A percentile compares a stretch with the other conserved stretches of the same genome.
Evolutionary conservation across 2,113 vertebrate species (phyloP).

Genomic region (Enhydra lutris): DNA sequence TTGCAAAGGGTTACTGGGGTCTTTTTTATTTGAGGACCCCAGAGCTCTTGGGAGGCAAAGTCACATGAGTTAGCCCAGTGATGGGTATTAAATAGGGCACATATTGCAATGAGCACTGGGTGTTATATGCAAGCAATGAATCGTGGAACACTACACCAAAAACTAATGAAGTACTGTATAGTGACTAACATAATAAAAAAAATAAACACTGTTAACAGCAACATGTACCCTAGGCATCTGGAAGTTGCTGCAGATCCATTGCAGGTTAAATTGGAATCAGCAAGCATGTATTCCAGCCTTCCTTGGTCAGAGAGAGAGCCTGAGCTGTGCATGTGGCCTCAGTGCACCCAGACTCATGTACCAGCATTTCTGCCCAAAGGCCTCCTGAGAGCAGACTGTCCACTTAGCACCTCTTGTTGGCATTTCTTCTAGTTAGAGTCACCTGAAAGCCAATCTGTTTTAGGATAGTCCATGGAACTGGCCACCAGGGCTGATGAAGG

Average conservation of each 20-base stretch:
- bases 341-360: not conserved
- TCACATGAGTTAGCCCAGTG: not conserved
- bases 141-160: too few relatives aligned
- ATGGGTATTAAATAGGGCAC: too few relatives aligned
- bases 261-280: not conserved
- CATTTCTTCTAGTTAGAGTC: not conserved
- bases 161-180: too few relatives aligned
- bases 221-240: not conserved
- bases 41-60: not conserved
- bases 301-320: not conserved
- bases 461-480: not conserved
- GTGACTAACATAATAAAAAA: too few relatives aligned
- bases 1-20: not conserved
- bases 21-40: not conserved
- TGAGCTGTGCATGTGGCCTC: not conserved
- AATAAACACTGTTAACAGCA: not conserved
- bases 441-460: not conserved
- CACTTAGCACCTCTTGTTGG: not conserved
- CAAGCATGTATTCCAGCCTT: not conserved
- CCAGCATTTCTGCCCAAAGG: not conserved
- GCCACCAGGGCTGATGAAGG: not conserved
- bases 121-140: too few relatives aligned
- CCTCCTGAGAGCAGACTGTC: not conserved
- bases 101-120: too few relatives aligned
- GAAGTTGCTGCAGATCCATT: not conserved